Evolutionary conservation across 2,888 invertebrate species (phyloP), one percentile per base, ranked within the genome.

Genomic region (Ceratothoa steindachneri): DNA sequence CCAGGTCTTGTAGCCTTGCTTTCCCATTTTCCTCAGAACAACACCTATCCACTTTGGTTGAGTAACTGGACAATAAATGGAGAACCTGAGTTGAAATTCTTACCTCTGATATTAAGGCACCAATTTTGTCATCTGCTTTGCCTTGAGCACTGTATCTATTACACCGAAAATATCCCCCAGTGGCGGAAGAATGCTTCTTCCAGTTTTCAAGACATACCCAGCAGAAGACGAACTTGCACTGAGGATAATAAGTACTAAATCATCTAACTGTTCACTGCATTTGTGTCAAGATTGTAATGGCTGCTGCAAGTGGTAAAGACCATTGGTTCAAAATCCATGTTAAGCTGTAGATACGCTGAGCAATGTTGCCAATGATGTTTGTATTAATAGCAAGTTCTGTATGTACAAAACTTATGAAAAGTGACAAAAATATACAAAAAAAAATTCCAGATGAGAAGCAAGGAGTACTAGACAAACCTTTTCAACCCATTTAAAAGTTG

Each of bases 161-260:
- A 81, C 88, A 88, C 73, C 89, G 86, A 82, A 90, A 90, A 82
- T 90, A 90, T 1, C 90, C 90, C 1, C 90, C 90, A 0, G 90
- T 90, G 1, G 88, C 88, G 0, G 89, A 89, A 81, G 88, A 89
- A 83, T 90, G 90, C 68, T 88, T 86, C 83, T 90, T 90, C 90
- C 90, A 90, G 27, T 88, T 87, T 82, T 90, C 90, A 82, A 89
- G 86, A 82, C 90, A 90, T 31, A 90, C 89, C 90, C 90, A 90
- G 83, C 90, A 90, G 82, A 90, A 90, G 82, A 90, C 90, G 83
- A 88, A 88, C 84, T 89, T 90, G 82, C 90, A 90, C 89, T 89
- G 82, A 53, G 86, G 85, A 77, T 79, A 75, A 80, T 74, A 7
- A n/a, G n/a, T n/a, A n/a, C 73, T 5, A 15, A 15, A n/a, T n/a